These are phyloP conservation scores for Mnemiopsis leidyi DNA, from an alignment of 37 sponge, comb jelly and placozoan genomes.

Conservation along the genomic window DNA sequence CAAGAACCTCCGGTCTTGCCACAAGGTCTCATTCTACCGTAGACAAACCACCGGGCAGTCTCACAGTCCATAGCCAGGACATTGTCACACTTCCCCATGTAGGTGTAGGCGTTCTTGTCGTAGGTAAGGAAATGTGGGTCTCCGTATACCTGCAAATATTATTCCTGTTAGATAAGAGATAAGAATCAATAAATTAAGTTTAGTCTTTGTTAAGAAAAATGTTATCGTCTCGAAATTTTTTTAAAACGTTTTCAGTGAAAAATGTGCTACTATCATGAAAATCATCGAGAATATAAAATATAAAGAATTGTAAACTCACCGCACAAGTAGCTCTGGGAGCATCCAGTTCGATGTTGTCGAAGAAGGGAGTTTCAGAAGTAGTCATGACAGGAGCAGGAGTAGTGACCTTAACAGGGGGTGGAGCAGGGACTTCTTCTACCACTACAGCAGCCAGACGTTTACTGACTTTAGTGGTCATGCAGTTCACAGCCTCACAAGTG, in stretches of 20 bases:
- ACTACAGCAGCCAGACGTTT: neutral
- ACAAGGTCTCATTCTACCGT: constrained; percentile 50
- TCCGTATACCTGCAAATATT: neutral
- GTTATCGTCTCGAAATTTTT: too few relatives aligned
- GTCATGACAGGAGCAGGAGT: neutral
- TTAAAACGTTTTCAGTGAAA: too few relatives aligned
- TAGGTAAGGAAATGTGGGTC: constrained; percentile 63
- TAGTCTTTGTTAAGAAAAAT: too few relatives aligned
- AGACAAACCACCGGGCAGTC: constrained; percentile 27
- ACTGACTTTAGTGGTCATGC: neutral
- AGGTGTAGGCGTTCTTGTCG: neutral
- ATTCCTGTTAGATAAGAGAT: neutral
- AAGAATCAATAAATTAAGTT: neutral
- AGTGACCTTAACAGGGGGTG: neutral
- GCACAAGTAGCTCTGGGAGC: neutral
- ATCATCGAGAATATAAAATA: too few relatives aligned
- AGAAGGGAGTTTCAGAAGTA: neutral
- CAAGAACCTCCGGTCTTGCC: constrained; percentile 42
- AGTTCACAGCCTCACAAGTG: constrained; percentile 1
- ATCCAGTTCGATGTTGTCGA: neutral
- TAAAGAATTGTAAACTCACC: too few relatives aligned
- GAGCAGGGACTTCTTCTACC: neutral
- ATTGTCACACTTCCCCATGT: constrained; percentile 45
- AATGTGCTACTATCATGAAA: too few relatives aligned
- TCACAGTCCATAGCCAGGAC: constrained; percentile 64